Evolutionary conservation across 2,113 vertebrate genomes (phyloP).

Genomic region (Ardeotis arabs): DNA sequence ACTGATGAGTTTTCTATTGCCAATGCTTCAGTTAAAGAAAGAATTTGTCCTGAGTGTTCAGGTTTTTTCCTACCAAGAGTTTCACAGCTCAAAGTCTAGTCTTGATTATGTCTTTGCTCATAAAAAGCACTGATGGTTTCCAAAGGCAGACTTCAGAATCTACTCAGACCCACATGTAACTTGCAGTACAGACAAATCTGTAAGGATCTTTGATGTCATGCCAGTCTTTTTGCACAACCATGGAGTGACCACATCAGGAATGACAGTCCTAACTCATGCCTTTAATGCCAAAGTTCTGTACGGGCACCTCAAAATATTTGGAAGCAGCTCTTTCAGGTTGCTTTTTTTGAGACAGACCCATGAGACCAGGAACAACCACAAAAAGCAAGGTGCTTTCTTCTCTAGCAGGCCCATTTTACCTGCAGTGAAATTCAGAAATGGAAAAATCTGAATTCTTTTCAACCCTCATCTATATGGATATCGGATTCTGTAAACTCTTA

Average conservation of each 20-base stretch:
- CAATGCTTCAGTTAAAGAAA: neutral
- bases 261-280: neutral
- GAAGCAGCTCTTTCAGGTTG: neutral
- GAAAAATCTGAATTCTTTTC: neutral
- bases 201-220: neutral
- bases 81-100: neutral
- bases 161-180: rapidly evolving
- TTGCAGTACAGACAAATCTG: neutral
- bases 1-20: neutral
- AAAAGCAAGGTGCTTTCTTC: neutral
- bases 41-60: neutral
- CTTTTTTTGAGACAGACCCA: neutral
- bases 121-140: neutral
- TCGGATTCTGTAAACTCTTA: neutral
- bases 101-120: neutral
- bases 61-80: neutral
- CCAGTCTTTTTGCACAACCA: neutral
- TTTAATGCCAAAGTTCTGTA: neutral
- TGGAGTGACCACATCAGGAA: neutral
- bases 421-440: neutral
- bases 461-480: neutral
- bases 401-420: neutral
- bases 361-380: neutral
- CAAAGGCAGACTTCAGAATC: neutral
- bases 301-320: neutral